These are phyloP conservation scores for Vannuccia rotundouncinata DNA, from an alignment of 2,888 invertebrate genomes.

Conservation along the genomic window DNA sequence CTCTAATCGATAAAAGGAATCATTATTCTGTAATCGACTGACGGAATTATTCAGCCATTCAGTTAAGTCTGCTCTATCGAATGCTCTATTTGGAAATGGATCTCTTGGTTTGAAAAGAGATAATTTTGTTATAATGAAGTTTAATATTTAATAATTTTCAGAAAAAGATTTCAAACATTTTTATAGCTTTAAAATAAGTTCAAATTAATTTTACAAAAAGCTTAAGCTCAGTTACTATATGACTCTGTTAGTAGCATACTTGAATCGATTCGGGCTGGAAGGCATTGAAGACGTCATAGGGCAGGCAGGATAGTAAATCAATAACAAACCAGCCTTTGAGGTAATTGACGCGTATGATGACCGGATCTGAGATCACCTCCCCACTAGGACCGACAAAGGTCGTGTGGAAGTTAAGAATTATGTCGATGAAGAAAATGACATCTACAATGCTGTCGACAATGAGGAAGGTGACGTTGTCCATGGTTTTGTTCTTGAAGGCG, in stretches of 20 bases:
- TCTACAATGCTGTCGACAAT: conserved; percentile 78
- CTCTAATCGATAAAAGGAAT: no score
- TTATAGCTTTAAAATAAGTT: no score
- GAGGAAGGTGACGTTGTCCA: conserved; percentile 57
- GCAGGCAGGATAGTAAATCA: conserved; percentile 94
- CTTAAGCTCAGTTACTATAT: no score
- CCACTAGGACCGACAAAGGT: conserved; percentile 85
- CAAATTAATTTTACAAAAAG: no score
- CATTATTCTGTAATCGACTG: no score
- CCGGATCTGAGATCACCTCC: conserved; percentile 93
- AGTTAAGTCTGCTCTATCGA: no score
- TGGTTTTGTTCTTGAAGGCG: conserved; percentile 96
- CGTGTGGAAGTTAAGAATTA: conserved; percentile 98
- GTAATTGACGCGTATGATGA: conserved; percentile 70
- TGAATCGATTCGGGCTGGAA: conserved; percentile 68
- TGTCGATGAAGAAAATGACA: conserved; percentile 99
- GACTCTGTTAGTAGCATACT: conserved; percentile 6
- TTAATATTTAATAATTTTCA: no score
- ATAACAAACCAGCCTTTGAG: conserved; percentile 99
- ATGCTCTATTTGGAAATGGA: no score
- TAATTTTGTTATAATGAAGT: no score
- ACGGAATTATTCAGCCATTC: no score
- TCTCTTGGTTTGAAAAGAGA: no score
- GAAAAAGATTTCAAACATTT: no score
- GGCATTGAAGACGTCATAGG: conserved; percentile 99